Evolutionary conservation across 2,888 invertebrate species (phyloP).

Genomic region (Cancer borealis): DNA sequence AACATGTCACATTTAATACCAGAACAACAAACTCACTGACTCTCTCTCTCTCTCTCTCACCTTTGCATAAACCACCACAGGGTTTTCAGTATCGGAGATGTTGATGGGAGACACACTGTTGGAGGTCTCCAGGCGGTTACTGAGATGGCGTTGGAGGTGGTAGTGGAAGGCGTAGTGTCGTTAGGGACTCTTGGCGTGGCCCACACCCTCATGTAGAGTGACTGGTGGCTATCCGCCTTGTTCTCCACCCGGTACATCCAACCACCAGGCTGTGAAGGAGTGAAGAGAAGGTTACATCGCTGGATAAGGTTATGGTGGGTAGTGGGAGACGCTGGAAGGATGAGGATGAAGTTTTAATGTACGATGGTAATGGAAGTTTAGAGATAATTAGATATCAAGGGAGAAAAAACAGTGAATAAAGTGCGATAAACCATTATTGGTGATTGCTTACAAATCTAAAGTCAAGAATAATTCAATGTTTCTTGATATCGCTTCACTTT

Average conservation of each 20-base stretch:
- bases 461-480: background rate
- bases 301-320: background rate
- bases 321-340: background rate
- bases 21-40: background rate
- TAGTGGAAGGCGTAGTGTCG: slow-evolving; percentile 40
- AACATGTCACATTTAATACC: no score
- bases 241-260: slow-evolving; percentile 76
- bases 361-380: no score
- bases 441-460: background rate
- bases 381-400: background rate
- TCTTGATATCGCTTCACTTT: background rate
- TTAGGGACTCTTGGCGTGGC: slow-evolving; percentile 69
- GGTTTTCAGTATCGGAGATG: slow-evolving; percentile 58
- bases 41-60: slow-evolving; percentile 56
- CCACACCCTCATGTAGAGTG: slow-evolving; percentile 72
- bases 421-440: background rate
- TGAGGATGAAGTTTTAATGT: background rate
- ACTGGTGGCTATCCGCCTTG: slow-evolving; percentile 76
- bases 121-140: slow-evolving; percentile 76
- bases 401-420: background rate
- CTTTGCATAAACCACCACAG: slow-evolving; percentile 73
- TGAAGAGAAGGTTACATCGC: background rate
- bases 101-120: slow-evolving; percentile 57
- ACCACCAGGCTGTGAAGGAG: slow-evolving; percentile 66
- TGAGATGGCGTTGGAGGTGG: slow-evolving; percentile 67